A percentile compares a stretch with the other conserved stretches of the same genome.
Evolutionary conservation across 2,888 invertebrate species (phyloP).

Genomic region (Sylvicola fuscatus): DNA sequence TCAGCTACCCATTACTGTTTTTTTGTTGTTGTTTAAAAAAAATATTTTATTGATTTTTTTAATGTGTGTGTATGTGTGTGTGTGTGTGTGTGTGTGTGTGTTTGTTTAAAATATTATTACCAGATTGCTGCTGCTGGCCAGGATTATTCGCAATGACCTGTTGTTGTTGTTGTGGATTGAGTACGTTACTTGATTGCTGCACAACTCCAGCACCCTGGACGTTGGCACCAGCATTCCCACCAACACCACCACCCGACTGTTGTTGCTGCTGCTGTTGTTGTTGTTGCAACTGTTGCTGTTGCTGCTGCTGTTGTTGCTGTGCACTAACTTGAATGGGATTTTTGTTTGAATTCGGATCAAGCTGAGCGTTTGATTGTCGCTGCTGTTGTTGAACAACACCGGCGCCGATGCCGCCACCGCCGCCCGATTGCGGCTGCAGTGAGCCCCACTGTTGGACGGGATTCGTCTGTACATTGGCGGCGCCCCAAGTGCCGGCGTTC

Average conservation of each 20-base stretch:
- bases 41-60: too few species aligned
- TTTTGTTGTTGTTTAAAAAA: too few species aligned
- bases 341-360: conserved; percentile 19
- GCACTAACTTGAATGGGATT: conserved; percentile 8
- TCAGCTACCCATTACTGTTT: too few species aligned
- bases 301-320: conserved; percentile 9
- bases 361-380: conserved; percentile 12
- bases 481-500: conserved; percentile 31
- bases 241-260: neutral
- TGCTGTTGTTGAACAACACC: conserved; percentile 2
- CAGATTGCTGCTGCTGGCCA: too few species aligned
- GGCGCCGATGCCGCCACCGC: neutral
- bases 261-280: conserved; percentile 10
- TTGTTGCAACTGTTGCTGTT: conserved; percentile 6
- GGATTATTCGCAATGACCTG: too few species aligned
- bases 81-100: too few species aligned
- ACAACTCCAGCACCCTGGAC: too few species aligned
- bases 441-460: conserved; percentile 28
- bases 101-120: too few species aligned
- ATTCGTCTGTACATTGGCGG: conserved; percentile 26
- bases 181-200: too few species aligned
- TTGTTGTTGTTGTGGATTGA: too few species aligned
- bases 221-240: too few species aligned
- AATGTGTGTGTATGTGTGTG: too few species aligned
- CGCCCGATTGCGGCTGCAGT: neutral